A percentile compares a stretch with the other conserved stretches of the same genome.
Conservation (phyloP, 2,797 vertebrate species). For the Discoglossus pictus region DNA sequence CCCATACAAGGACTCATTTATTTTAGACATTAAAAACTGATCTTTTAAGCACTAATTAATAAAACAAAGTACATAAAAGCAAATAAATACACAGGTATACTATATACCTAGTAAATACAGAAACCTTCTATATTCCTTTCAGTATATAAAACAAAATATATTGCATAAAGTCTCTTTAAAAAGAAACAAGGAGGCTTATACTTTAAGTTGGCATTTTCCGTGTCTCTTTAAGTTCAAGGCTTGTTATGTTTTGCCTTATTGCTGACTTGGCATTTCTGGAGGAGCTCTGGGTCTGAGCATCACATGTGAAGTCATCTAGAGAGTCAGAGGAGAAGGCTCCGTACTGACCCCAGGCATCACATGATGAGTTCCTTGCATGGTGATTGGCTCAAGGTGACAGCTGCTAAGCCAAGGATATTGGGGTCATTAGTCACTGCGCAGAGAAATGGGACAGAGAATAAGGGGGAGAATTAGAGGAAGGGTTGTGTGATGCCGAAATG, state of each 20-base stretch:
- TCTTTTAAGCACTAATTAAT: too few relatives aligned
- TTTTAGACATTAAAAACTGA: too few relatives aligned
- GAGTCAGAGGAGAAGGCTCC: constrained; percentile 26
- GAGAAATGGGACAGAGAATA: constrained; percentile 8
- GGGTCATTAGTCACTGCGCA: constrained; percentile 44
- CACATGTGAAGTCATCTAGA: constrained; percentile 26
- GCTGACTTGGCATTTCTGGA: constrained; percentile 14
- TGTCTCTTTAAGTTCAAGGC: too few relatives aligned
- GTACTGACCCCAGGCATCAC: constrained; percentile 37
- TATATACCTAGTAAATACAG: too few relatives aligned
- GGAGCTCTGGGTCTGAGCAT: neutral
- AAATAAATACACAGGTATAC: too few relatives aligned
- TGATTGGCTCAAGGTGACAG: constrained; percentile 37
- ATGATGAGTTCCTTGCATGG: constrained; percentile 29
- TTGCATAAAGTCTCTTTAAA: too few relatives aligned
- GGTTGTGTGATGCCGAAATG: neutral
- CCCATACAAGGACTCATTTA: too few relatives aligned
- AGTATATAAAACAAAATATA: too few relatives aligned
- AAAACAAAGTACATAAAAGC: too few relatives aligned
- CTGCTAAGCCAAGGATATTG: constrained; percentile 32
- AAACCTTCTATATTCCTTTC: too few relatives aligned
- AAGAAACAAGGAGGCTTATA: too few relatives aligned
- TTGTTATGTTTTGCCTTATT: constrained; percentile 3
- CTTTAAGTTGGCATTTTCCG: too few relatives aligned
- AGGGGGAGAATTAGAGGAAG: constrained; percentile 2